Evolutionary conservation across 1,140 invertebrate species (phyloP).

Genomic region (Stenopsyche tienmushanensis): DNA sequence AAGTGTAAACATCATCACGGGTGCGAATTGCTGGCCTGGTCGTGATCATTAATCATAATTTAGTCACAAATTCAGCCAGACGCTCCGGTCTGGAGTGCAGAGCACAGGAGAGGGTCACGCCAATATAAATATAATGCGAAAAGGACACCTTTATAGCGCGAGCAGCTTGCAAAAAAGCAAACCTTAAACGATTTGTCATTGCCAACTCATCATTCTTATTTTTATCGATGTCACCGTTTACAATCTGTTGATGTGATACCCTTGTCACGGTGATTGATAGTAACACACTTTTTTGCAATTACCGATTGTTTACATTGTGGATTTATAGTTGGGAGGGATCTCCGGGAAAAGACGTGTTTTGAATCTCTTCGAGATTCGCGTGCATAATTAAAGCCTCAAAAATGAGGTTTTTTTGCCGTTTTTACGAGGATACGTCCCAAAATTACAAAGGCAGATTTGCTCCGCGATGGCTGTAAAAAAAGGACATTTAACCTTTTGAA

Average conservation of each 20-base stretch:
- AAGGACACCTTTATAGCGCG: background rate
- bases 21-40: background rate
- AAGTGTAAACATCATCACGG: background rate
- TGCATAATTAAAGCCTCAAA: too few relatives aligned
- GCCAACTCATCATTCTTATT: conserved; percentile 14
- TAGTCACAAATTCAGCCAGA: background rate
- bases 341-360: too few relatives aligned
- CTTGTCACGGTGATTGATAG: conserved; percentile 23
- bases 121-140: background rate
- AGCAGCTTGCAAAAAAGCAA: background rate
- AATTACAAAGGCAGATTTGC: too few relatives aligned
- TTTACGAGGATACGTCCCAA: too few relatives aligned
- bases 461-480: too few relatives aligned
- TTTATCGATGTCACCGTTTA: conserved; percentile 25
- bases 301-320: background rate
- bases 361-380: too few relatives aligned
- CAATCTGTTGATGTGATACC: conserved; percentile 5
- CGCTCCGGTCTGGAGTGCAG: background rate
- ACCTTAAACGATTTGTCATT: conserved; percentile 26
- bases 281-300: background rate
- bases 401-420: too few relatives aligned
- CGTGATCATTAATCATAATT: conserved; percentile 7
- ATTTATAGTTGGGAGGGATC: too few relatives aligned
- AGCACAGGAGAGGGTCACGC: background rate
- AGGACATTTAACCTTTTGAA: too few relatives aligned